These are phyloP conservation scores for Scaptomyza hsui DNA, from an alignment of 1,140 invertebrate species.

Conservation along the genomic window DNA sequence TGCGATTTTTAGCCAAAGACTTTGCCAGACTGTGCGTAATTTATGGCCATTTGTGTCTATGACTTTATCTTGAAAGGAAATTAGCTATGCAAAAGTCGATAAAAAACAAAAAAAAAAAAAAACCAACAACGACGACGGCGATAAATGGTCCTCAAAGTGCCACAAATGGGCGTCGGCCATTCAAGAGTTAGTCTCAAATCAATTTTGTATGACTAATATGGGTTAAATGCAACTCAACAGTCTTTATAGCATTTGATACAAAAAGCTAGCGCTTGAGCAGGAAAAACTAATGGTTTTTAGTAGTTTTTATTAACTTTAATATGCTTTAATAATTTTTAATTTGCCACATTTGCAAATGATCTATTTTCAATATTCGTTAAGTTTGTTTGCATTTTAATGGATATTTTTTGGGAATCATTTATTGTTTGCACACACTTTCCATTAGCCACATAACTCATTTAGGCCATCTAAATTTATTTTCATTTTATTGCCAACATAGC, in stretches of 20 bases:
- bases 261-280: constrained; percentile 9
- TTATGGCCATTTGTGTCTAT: constrained; percentile 70
- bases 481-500: constrained; percentile 16
- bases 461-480: constrained; percentile 45
- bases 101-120: constrained; percentile 38
- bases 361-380: background rate
- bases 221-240: constrained; percentile 51
- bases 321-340: background rate
- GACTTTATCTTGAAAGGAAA: constrained; percentile 80
- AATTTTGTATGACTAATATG: constrained; percentile 73
- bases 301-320: background rate
- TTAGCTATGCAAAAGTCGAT: constrained; percentile 56
- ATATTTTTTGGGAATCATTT: constrained; percentile 4
- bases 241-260: constrained; percentile 25
- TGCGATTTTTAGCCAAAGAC: constrained; percentile 46
- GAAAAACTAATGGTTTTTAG: no score
- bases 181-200: constrained; percentile 48
- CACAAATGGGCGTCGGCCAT: constrained; percentile 48
- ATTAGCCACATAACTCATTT: constrained; percentile 21
- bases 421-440: constrained; percentile 21
- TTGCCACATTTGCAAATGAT: background rate
- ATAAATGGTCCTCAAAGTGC: constrained; percentile 54
- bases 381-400: constrained; percentile 14
- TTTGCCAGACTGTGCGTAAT: constrained; percentile 59
- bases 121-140: constrained; percentile 1